phyloP scores from a whole-genome alignment of 1,140 invertebrate species.

The Drosophila jambulina region DNA sequence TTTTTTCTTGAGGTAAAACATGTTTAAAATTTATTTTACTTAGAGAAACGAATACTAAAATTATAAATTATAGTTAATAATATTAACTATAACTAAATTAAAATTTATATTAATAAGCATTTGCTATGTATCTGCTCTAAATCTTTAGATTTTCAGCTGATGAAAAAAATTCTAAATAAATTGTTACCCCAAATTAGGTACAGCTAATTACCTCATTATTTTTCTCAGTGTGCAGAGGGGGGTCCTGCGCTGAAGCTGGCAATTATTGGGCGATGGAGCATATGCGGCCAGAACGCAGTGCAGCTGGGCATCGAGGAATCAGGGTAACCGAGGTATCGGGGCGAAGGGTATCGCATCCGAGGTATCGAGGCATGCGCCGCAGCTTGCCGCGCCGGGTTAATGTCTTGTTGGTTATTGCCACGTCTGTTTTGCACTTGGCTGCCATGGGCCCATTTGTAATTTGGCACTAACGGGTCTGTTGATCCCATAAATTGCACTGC shows the following conservation, averaged over 20 bases:
- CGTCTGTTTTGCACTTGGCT: constrained; percentile 67
- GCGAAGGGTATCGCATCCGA: constrained; percentile 12
- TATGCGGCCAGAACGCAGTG: constrained; percentile 64
- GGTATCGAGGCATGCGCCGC: constrained; percentile 42
- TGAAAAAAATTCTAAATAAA: not conserved
- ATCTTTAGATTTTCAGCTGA: not conserved
- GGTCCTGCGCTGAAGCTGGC: constrained; percentile 14
- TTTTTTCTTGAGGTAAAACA: too few relatives aligned
- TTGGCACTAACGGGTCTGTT: constrained; percentile 81
- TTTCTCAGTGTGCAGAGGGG: constrained; percentile 1
- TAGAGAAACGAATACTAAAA: too few relatives aligned
- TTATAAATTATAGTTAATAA: too few relatives aligned
- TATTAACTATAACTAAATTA: too few relatives aligned
- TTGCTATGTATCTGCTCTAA: too few relatives aligned
- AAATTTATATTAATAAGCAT: too few relatives aligned
- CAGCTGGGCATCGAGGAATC: constrained; percentile 45
- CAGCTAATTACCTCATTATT: not conserved
- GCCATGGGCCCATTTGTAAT: constrained; percentile 74
- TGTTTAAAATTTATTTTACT: too few relatives aligned
- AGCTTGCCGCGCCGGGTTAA: constrained; percentile 71
- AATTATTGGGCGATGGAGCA: constrained; percentile 69
- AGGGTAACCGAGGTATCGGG: constrained; percentile 8
- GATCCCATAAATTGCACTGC: constrained; percentile 76
- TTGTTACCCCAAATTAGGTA: accelerated
- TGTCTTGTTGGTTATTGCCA: constrained; percentile 82